Evolutionary conservation across 1,140 invertebrate species (phyloP).

Genomic region (Wiebesia pumilae): DNA sequence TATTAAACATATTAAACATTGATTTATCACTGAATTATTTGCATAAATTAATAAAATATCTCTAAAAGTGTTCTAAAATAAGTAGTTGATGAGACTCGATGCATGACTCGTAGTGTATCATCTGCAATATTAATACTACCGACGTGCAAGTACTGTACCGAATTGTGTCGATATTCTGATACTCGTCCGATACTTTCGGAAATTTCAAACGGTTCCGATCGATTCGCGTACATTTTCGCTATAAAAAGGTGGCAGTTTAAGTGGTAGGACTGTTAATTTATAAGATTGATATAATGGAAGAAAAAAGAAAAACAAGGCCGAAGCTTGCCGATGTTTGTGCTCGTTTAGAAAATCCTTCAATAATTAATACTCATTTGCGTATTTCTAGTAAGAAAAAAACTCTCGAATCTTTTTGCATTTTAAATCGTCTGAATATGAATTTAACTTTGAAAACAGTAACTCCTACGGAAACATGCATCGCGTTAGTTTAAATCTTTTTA

Average conservation of each 20-base stretch:
- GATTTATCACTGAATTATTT: no score
- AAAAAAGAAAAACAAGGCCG: slow-evolving; percentile 24
- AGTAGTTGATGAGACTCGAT: no score
- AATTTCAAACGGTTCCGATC: not conserved
- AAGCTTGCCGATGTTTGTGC: not conserved
- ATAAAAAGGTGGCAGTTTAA: not conserved
- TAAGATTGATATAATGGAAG: not conserved
- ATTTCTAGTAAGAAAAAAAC: not conserved
- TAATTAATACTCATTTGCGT: not conserved
- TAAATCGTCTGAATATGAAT: not conserved
- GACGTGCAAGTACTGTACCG: not conserved
- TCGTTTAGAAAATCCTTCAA: slow-evolving; percentile 33
- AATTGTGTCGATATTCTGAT: not conserved
- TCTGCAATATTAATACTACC: no score
- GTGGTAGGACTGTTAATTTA: not conserved
- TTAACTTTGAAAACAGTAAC: not conserved
- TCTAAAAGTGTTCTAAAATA: no score
- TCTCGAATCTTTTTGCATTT: slow-evolving; percentile 15
- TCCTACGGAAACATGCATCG: not conserved
- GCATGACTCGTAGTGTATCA: no score
- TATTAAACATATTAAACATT: no score
- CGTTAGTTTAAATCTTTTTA: not conserved
- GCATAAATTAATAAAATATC: no score
- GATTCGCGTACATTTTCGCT: not conserved
- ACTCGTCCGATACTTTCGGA: not conserved